Base-by-base conservation (phyloP, 2,888 invertebrate species). In the Mystacides longicornis region DNA sequence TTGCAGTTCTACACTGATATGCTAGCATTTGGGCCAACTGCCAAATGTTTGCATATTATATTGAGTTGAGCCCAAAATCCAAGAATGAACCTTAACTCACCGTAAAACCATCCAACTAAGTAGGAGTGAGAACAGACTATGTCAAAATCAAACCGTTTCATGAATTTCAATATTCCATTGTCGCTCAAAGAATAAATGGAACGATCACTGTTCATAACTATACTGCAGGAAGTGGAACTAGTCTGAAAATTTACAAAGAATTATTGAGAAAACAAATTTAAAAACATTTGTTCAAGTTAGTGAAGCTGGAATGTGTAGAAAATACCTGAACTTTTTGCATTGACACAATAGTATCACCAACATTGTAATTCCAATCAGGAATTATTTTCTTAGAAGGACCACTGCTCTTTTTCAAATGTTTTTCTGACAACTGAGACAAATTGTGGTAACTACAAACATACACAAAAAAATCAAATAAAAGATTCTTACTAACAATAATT, bases 61-160 rank as follows among this genome's bases (percentile, higher is more conserved):
- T n/a, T n/a, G n/a, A n/a, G n/a, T n/a, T n/a, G n/a, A n/a, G n/a
- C n/a, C n/a, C n/a, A n/a, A n/a, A n/a, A n/a, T n/a, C n/a, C n/a
- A n/a, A n/a, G n/a, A n/a, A n/a, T n/a, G n/a, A n/a, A n/a, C n/a
- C n/a, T n/a, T n/a, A n/a, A n/a, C n/a, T 74, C 71, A 86, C 86
- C 84, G 71, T 83, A 81, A 64, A 78, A 82, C 74, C 82, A 82
- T 62, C 86, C 87, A 63, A 83, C 79, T 7, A 85, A 75, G 67
- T 88, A 92, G 7, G 85, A 79, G 64, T 78, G 76, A 67, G 87
- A 87, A 66, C 88, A 89, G 60, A 85, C 75, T 0, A 94, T 89
- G 58, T 83, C 83, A 72, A 83, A 95, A 65, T 94, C 92, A 60
- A 95, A 80, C 67, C 88, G 86, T 65, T 92, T 87, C 73, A 88